Percentiles rank a stretch among this genome's conserved stretches.
Conservation (phyloP, 2,888 invertebrate genomes). For the Drosophila ezoana region DNA sequence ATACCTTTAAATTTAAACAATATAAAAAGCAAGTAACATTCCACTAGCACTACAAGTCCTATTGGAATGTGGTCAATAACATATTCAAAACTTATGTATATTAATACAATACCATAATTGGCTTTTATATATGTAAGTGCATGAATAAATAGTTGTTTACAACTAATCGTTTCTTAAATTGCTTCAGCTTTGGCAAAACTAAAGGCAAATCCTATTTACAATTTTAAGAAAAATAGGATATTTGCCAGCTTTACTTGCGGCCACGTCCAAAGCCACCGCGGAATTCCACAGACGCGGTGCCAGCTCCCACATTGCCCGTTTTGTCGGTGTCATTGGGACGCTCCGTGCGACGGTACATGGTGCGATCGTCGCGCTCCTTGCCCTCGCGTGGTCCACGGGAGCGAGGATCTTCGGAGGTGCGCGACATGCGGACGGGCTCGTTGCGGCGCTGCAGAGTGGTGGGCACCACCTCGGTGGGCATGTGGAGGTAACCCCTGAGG, state of each 20-base stretch:
- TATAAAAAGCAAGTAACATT: no score
- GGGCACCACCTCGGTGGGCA: conserved; percentile 26
- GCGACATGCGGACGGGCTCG: conserved; percentile 37
- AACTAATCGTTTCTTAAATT: no score
- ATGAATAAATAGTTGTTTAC: not conserved
- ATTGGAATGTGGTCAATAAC: no score
- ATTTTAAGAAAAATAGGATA: no score
- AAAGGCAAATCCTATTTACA: no score
- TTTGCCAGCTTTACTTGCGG: conserved; percentile 3
- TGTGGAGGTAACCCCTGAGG: conserved; percentile 25
- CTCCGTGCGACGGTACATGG: conserved; percentile 36
- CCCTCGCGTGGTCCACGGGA: conserved; percentile 23
- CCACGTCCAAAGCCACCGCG: conserved; percentile 34
- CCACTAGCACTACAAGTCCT: no score
- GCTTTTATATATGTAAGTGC: not conserved
- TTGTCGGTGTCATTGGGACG: conserved; percentile 23
- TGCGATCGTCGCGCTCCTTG: conserved; percentile 48
- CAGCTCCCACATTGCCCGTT: conserved; percentile 32
- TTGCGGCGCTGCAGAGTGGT: conserved; percentile 41
- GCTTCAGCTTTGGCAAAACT: no score
- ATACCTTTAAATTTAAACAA: no score
- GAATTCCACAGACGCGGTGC: conserved; percentile 31
- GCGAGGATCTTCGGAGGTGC: conserved; percentile 23
- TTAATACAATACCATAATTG: no score
- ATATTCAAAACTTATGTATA: no score